Percentiles rank a stretch among this genome's conserved stretches.
These are phyloP conservation scores for Salvelinus namaycush DNA, from an alignment of 2,113 vertebrate species.

Conservation along the genomic window DNA sequence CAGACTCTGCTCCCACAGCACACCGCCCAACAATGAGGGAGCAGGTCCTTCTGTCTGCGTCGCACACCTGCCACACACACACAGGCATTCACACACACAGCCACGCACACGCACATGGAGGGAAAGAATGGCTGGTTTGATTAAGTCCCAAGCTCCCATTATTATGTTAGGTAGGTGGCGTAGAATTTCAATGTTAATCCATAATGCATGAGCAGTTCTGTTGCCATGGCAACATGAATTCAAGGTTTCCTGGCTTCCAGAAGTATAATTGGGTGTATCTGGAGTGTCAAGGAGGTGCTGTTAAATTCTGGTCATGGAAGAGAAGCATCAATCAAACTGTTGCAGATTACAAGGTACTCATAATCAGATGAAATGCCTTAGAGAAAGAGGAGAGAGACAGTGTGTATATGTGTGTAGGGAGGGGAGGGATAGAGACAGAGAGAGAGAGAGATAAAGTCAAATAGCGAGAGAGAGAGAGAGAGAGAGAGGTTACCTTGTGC, in stretches of 20 bases:
- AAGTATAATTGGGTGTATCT: constrained; percentile 86
- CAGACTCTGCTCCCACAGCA: not conserved
- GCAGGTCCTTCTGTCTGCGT: constrained; percentile 8
- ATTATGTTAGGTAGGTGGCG: constrained; percentile 88
- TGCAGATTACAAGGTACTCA: constrained; percentile 81
- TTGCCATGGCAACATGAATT: constrained; percentile 93
- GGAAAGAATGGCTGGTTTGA: no score
- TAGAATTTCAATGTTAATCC: constrained; percentile 72
- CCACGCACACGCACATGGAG: constrained; percentile 36
- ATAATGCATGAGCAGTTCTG: constrained; percentile 94
- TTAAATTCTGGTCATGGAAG: constrained; percentile 87
- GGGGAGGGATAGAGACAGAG: not conserved
- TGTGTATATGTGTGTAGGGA: not conserved
- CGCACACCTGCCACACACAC: constrained; percentile 5
- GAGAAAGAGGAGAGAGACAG: constrained; percentile 58
- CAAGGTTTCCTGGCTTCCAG: constrained; percentile 89
- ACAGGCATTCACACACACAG: not conserved
- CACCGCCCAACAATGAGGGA: constrained; percentile 5
- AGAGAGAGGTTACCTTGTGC: not conserved
- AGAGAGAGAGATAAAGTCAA: constrained; percentile 1
- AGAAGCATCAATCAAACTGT: constrained; percentile 86
- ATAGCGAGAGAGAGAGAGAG: constrained; percentile 29
- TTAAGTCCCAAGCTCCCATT: constrained; percentile 81
- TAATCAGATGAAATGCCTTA: constrained; percentile 82
- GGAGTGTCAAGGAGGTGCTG: constrained; percentile 83